Evolutionary conservation across 2,888 invertebrate genomes (phyloP).

Genomic region (Calameuta filiformis): DNA sequence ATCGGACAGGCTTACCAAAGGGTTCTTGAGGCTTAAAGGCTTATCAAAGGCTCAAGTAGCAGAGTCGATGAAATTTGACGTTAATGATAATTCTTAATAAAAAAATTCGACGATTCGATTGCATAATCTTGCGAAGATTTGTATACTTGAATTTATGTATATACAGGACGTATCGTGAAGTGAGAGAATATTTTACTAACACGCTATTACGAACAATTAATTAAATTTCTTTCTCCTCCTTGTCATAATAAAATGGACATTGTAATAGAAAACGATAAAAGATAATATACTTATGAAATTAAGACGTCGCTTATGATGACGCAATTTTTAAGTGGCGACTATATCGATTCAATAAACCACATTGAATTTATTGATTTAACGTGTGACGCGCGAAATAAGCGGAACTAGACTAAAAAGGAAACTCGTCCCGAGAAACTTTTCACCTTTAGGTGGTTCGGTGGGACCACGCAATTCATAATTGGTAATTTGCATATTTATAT

Average conservation of each 20-base stretch:
- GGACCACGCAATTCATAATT: not conserved
- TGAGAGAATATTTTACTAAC: not conserved
- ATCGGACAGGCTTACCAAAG: not conserved
- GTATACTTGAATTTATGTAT: not conserved
- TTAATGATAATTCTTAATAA: not conserved
- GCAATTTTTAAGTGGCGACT: not conserved
- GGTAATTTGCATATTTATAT: not conserved
- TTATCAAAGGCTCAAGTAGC: not conserved
- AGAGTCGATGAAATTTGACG: not conserved
- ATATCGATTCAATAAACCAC: too few species aligned
- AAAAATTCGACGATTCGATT: too few species aligned
- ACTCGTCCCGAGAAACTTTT: not conserved
- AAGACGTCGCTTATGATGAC: not conserved
- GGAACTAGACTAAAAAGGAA: not conserved
- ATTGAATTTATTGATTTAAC: not conserved
- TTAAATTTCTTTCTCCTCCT: too few species aligned
- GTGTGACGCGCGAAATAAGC: not conserved
- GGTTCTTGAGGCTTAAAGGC: not conserved
- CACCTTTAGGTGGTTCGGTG: not conserved
- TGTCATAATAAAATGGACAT: not conserved
- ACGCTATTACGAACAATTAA: not conserved
- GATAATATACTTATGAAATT: not conserved
- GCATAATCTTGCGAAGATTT: not conserved
- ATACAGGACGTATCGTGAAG: not conserved
- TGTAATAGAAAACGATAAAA: not conserved